Evolutionary conservation across 2,797 vertebrate genomes (phyloP), one percentile per base, ranked within the genome.

Genomic region (Chelmon rostratus): DNA sequence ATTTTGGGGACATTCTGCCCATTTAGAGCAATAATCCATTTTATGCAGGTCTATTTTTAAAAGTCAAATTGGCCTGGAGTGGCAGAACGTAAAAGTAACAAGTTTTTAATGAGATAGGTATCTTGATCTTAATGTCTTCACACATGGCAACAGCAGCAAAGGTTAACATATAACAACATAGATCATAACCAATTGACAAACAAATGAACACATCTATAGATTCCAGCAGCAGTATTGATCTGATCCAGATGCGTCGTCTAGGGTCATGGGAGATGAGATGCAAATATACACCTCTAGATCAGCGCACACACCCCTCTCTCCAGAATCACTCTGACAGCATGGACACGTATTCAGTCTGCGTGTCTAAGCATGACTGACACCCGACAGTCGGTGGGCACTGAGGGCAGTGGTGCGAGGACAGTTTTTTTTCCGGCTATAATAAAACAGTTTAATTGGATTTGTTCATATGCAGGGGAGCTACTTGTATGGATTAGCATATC

Each of bases 391-490:
- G 93, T 76, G 89, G 93, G 91, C 91, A 91, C 90, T 66, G 89
- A 91, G 92, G 90, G 93, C 93, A 93, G 91, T 84, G 86, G 90
- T 92, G 93, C 93, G 89, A 92, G 91, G 70, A 89, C 78, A 91
- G 88, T 81, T 90, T 93, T 88, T n/a, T 94, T 93, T 87, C 90
- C 87, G 82, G 90, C 91, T 94, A 90, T 95, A 95, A 95, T 96
- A 95, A 95, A 95, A 95, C 91, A 90, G 87, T 95, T 95, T 95
- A 96, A 96, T 96, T 96, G 95, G 95, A 96, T 96, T 96, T 96
- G 95, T 96, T 96, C 94, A 82, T 91, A 94, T 94, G 95, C 92
- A 91, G 86, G 84, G 82, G 87, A 94, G 94, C 87, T 85, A 88
- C 93, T 96, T 96, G 95, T 95, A 93, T 93, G 93, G 92, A 96